Percentiles rank a stretch among this genome's conserved stretches.
phyloP scores from a whole-genome alignment of 2,888 invertebrate genomes.

The Meghimatium bilineatum region DNA sequence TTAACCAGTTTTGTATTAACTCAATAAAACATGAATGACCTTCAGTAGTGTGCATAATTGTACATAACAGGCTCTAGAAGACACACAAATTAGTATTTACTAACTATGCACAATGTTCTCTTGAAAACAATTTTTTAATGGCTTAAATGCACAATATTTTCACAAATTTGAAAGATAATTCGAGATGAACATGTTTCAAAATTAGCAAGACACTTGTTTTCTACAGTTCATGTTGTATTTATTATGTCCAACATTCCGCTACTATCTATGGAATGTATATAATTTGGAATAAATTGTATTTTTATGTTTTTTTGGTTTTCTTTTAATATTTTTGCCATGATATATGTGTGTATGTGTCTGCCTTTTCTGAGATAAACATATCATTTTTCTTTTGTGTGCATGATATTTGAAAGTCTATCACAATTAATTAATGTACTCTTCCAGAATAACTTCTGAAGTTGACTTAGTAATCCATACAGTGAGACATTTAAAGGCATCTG shows the following conservation, averaged over 20 bases:
- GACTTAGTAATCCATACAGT: too few relatives aligned
- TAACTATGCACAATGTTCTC: background rate
- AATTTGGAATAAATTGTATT: constrained; percentile 12
- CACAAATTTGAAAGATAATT: background rate
- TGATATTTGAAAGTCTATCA: too few relatives aligned
- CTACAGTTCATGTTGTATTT: background rate
- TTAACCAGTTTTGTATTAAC: background rate
- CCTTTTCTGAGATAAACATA: too few relatives aligned
- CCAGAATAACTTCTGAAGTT: too few relatives aligned
- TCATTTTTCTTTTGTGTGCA: too few relatives aligned
- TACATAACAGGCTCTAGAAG: background rate
- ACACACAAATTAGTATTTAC: too few relatives aligned
- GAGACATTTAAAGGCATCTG: too few relatives aligned
- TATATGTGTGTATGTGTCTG: too few relatives aligned
- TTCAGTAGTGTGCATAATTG: background rate
- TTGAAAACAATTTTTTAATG: background rate
- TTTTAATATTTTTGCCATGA: too few relatives aligned
- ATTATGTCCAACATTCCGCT: background rate
- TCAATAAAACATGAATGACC: background rate
- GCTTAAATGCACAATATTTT: background rate
- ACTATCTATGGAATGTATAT: background rate
- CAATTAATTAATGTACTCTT: too few relatives aligned
- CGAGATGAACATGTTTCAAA: background rate
- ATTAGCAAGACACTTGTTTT: background rate
- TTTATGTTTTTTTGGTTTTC: background rate